These are phyloP conservation scores for Cliona cf. orientalis DNA, from an alignment of 37 sponge, comb jelly and placozoan genomes.

Conservation along the genomic window DNA sequence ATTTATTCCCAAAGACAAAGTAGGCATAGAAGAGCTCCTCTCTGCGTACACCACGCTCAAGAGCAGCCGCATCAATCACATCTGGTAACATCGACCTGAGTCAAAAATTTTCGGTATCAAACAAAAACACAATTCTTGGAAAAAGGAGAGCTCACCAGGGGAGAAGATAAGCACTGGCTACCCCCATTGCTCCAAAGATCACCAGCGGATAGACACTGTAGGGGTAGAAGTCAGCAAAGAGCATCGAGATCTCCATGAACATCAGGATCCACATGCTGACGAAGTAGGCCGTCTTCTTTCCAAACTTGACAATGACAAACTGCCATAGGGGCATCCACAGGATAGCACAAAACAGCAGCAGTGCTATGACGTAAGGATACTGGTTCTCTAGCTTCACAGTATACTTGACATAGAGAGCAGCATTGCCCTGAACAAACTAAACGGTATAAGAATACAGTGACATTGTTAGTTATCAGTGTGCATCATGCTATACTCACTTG, in stretches of 20 bases:
- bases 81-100: conserved; percentile 95
- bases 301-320: conserved; percentile 52
- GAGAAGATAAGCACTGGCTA: conserved; percentile 63
- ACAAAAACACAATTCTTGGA: background rate
- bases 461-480: too few species aligned
- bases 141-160: conserved; percentile 78
- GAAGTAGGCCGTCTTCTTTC: conserved; percentile 73
- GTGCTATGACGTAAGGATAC: conserved; percentile 79
- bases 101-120: background rate
- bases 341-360: conserved; percentile 50
- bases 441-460: too few species aligned
- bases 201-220: conserved; percentile 42
- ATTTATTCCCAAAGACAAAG: conserved; percentile 90
- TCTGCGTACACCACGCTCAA: conserved; percentile 59
- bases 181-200: conserved; percentile 65
- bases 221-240: conserved; percentile 45
- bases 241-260: conserved; percentile 5
- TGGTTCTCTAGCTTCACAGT: conserved; percentile 49
- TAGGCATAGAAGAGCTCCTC: conserved; percentile 92
- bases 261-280: conserved; percentile 66
- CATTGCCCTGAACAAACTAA: conserved; percentile 80
- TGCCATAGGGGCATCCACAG: conserved; percentile 86
- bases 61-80: conserved; percentile 75
- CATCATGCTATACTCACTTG: conserved; percentile 65
- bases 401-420: conserved; percentile 77